phyloP scores from a whole-genome alignment of 2,113 vertebrate species.

The Sitta europaea region DNA sequence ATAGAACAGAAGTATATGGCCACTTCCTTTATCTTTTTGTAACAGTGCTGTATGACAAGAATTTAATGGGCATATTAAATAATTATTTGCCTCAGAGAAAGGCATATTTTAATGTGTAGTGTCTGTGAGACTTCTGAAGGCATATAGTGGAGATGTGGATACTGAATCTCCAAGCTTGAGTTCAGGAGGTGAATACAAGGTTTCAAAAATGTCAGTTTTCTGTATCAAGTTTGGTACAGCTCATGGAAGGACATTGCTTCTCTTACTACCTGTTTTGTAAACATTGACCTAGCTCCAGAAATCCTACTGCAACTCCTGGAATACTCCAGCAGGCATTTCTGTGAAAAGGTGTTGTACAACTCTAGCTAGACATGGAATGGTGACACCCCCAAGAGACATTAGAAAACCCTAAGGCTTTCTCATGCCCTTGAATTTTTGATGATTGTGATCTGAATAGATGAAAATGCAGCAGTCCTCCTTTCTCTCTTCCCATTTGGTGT shows the following conservation, averaged over 20 bases:
- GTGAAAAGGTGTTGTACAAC: not conserved
- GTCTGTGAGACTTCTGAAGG: not conserved
- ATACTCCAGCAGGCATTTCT: not conserved
- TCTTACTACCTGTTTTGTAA: not conserved
- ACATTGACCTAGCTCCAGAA: not conserved
- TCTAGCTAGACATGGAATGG: not conserved
- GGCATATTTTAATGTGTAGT: not conserved
- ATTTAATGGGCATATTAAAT: not conserved
- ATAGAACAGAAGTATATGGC: not conserved
- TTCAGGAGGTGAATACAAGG: not conserved
- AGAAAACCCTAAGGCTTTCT: not conserved
- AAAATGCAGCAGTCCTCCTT: not conserved
- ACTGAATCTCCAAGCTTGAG: not conserved
- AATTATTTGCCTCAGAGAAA: not conserved
- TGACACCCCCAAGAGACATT: not conserved
- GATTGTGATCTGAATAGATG: not conserved
- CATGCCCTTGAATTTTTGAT: not conserved
- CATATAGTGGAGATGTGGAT: rapidly evolving
- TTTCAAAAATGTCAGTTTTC: not conserved
- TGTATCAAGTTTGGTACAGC: not conserved
- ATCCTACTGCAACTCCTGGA: not conserved
- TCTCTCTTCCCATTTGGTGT: not conserved
- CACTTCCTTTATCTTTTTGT: not conserved
- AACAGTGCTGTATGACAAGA: not conserved
- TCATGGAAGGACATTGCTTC: not conserved